A percentile compares a stretch with the other conserved stretches of the same genome.
Conservation (phyloP, 2,113 vertebrate genomes). For the Paramisgurnus dabryanus region DNA sequence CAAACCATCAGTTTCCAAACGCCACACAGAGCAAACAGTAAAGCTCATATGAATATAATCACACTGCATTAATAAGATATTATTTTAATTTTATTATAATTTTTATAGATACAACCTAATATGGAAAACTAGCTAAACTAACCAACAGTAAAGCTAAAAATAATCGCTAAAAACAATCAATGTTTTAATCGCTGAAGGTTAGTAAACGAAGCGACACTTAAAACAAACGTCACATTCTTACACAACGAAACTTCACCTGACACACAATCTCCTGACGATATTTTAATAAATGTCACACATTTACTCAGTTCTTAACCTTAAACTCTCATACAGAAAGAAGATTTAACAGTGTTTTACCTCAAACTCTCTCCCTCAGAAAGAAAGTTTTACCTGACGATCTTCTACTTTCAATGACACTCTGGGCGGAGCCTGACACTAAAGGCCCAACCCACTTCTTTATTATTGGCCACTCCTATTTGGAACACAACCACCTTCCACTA, state of each 20-base stretch:
- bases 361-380: not conserved
- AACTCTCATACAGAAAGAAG: too few relatives aligned
- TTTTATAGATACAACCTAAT: too few relatives aligned
- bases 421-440: not conserved
- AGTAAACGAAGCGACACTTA: not conserved
- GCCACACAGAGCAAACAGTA: too few relatives aligned
- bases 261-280: not conserved
- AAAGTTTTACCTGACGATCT: not conserved
- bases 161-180: not conserved
- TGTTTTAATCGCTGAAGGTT: not conserved
- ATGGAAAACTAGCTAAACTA: not conserved
- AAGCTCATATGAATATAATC: too few relatives aligned
- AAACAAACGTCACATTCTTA: not conserved
- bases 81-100: too few relatives aligned
- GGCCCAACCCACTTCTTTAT: not conserved
- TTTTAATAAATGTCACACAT: not conserved
- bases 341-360: not conserved
- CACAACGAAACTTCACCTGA: not conserved
- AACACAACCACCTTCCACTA: not conserved
- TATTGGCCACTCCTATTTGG: not conserved
- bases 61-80: too few relatives aligned
- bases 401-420: slow-evolving; percentile 5
- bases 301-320: not conserved
- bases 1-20: too few relatives aligned
- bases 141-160: not conserved